These are phyloP conservation scores for Hemithea aestivaria DNA, from an alignment of 2,888 invertebrate genomes.

Conservation along the genomic window DNA sequence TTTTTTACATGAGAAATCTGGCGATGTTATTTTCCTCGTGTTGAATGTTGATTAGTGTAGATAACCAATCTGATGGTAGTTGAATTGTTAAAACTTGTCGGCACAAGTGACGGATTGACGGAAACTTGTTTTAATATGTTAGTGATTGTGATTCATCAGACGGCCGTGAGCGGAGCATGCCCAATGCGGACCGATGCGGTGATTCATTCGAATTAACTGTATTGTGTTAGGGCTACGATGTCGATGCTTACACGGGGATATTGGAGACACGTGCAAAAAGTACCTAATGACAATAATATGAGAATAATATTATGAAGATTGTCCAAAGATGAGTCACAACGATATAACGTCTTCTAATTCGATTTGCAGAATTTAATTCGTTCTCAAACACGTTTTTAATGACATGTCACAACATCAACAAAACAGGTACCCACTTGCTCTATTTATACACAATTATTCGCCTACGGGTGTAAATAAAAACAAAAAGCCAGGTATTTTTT, in stretches of 20 bases:
- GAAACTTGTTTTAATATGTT: conserved; percentile 13
- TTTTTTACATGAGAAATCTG: no score
- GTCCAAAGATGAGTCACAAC: no score
- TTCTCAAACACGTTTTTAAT: no score
- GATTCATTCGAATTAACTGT: conserved; percentile 30
- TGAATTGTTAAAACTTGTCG: background rate
- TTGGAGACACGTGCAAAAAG: no score
- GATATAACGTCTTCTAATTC: no score
- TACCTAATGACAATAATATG: no score
- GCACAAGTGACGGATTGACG: conserved; percentile 2
- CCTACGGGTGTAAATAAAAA: conserved; percentile 3
- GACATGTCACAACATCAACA: no score
- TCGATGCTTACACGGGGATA: no score
- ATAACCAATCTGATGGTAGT: background rate
- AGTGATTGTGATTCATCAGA: conserved; percentile 20
- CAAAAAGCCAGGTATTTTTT: conserved; percentile 15
- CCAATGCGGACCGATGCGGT: conserved; percentile 15
- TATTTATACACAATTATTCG: background rate
- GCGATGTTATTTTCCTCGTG: no score
- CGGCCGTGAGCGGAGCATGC: conserved; percentile 18
- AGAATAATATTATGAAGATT: no score
- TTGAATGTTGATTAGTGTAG: no score
- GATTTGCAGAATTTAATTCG: no score
- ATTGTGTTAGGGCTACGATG: conserved; percentile 14
- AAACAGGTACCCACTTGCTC: background rate